These are phyloP conservation scores for Hydropsyche betteni DNA, from an alignment of 2,888 invertebrate species.

Conservation along the genomic window DNA sequence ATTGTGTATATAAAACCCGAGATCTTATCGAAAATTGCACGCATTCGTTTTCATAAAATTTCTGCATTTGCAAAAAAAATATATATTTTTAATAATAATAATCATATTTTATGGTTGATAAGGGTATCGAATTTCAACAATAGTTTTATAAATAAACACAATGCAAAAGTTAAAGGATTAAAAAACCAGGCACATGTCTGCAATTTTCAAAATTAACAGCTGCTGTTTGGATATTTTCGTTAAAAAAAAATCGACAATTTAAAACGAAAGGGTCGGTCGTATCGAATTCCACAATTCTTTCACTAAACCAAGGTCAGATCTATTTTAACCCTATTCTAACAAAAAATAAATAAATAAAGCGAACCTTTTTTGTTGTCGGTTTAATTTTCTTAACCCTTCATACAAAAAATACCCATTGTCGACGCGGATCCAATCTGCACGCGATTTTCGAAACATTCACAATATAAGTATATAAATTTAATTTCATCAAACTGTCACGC, in stretches of 20 bases:
- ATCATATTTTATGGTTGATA: constrained; percentile 35
- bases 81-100: constrained; percentile 19
- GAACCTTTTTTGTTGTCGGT: constrained; percentile 39
- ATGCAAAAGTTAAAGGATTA: too few relatives aligned
- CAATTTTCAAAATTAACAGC: constrained; percentile 41
- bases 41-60: too few relatives aligned
- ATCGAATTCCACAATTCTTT: constrained; percentile 46
- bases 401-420: constrained; percentile 40
- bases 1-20: background rate
- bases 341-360: constrained; percentile 1
- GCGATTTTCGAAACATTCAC: background rate
- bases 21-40: too few relatives aligned
- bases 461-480: background rate
- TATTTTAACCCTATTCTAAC: constrained; percentile 39
- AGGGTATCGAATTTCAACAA: constrained; percentile 19
- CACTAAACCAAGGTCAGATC: constrained; percentile 49
- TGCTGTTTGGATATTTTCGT: constrained; percentile 42
- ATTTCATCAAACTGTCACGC: background rate
- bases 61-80: too few relatives aligned
- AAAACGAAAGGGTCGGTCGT: constrained; percentile 50
- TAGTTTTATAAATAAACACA: too few relatives aligned
- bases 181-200: too few relatives aligned
- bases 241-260: constrained; percentile 34
- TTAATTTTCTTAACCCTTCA: constrained; percentile 47
- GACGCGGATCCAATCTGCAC: background rate